Percentiles rank a stretch among this genome's conserved stretches.
Conservation (phyloP, 2,888 invertebrate species). For the Caenorhabditis sp. region DNA sequence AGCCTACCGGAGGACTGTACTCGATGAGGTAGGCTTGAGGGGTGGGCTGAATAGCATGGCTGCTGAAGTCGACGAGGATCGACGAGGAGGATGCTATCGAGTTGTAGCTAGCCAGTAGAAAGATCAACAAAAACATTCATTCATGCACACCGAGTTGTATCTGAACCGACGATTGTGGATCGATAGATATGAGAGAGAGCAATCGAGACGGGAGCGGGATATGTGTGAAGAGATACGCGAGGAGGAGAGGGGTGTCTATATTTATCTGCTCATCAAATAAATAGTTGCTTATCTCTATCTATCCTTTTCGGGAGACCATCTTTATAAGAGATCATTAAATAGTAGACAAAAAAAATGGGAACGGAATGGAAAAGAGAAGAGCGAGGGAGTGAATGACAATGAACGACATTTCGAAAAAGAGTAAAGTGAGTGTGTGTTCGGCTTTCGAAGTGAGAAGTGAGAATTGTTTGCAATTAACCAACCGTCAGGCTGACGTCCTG, state of each 20-base stretch:
- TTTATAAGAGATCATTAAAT: background rate
- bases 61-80: constrained; percentile 69
- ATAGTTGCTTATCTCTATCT: constrained; percentile 27
- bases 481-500: constrained; percentile 10
- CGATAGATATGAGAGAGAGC: background rate
- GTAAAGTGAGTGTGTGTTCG: constrained; percentile 3
- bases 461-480: constrained; percentile 48
- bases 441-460: constrained; percentile 12
- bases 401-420: background rate
- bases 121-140: constrained; percentile 61
- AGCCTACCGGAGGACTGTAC: constrained; percentile 72
- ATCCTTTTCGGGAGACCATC: constrained; percentile 31
- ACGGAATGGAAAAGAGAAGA: background rate
- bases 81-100: constrained; percentile 62
- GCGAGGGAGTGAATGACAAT: background rate
- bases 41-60: constrained; percentile 56
- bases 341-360: background rate
- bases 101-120: constrained; percentile 59
- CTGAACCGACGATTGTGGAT: background rate
- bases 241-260: constrained; percentile 28
- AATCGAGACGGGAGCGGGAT: background rate
- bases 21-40: constrained; percentile 69
- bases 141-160: constrained; percentile 51
- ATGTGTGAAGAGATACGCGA: constrained; percentile 34
- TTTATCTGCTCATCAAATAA: constrained; percentile 49